Conservation (phyloP, 2,113 vertebrate species). For the Indri indri region DNA sequence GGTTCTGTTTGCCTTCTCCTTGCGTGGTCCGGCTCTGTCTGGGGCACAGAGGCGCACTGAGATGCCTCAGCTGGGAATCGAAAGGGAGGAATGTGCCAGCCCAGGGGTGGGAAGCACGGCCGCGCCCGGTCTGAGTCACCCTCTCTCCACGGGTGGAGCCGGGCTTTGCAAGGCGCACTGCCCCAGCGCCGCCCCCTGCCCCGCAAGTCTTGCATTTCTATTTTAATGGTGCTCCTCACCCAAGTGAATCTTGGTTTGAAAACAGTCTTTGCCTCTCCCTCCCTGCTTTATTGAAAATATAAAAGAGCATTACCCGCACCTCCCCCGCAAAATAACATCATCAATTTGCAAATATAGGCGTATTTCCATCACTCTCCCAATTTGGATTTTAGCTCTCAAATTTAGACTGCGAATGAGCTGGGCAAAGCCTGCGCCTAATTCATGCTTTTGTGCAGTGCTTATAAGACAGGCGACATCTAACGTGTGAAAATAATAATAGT, state of each 20-base stretch:
- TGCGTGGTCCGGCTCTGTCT: background rate
- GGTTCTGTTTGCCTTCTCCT: background rate
- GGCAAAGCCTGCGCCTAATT: background rate
- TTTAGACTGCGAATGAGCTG: background rate
- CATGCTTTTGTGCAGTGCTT: background rate
- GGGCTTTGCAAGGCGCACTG: rapidly evolving
- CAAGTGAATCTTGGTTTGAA: background rate
- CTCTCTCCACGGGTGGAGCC: background rate
- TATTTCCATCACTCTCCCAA: background rate
- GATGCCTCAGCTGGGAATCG: too few species aligned
- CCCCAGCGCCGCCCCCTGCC: too few species aligned
- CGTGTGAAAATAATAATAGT: background rate
- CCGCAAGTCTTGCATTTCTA: background rate
- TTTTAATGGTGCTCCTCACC: background rate
- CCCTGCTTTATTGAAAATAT: background rate
- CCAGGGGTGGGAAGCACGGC: background rate
- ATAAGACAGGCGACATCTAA: background rate
- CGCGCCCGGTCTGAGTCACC: background rate
- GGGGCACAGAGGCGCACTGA: background rate
- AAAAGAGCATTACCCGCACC: background rate
- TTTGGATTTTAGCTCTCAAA: background rate
- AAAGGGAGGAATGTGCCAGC: background rate
- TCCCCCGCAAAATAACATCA: background rate
- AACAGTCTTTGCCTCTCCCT: background rate
- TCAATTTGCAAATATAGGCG: background rate